Base-by-base conservation (phyloP, 2,113 vertebrate genomes). In the Chionodraco myersi region DNA sequence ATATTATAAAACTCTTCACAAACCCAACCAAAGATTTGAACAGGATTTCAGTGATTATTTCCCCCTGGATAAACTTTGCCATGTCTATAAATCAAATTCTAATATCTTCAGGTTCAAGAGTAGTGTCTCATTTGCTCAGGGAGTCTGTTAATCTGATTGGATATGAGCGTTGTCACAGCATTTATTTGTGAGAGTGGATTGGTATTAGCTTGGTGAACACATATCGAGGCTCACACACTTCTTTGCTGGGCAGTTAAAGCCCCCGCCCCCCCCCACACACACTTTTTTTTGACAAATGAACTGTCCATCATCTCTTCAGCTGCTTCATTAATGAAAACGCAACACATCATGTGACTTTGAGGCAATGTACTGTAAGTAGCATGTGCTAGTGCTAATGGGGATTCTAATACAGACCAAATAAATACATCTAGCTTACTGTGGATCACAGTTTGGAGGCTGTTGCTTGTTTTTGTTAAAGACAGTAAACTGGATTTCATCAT, bases 41-140 rank as follows among this genome's bases (percentile, higher is more conserved):
- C 21, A 26, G 48, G 54, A 45, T 61, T 83, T 26, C 36, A 70
- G 60, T 59, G 54, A 59, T 49, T 80, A 63, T 53, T 65, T 26
- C 48, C 72, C 59, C 21, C 56, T 51, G 76, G 66, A 69, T 65
- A 18, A 65, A 16, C n/a, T 64, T 69, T 66, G 10, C 34, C 36
- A 5, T 57, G 65, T 77, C 79, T 64, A 52, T 75, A 76, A 82
- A 78, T 73, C 58, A 18, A 69, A 51, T 23, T 77, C 61, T 44
- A 12, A 54, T 62, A 75, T 66, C 65, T 59, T 26, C 57, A 65
- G 49, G 69, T 80, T 78, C 2, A 71, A 69, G 79, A 81, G 75
- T 53, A 66, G 54, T 54, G 69, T 76, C 71, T 88, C 26, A 21
- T 74, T 70, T 53, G 44, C 18, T 64, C 41, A 30, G 72, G 18